Evolutionary conservation across 2,888 invertebrate species (phyloP).

Genomic region (Scaptomyza caliginosa): DNA sequence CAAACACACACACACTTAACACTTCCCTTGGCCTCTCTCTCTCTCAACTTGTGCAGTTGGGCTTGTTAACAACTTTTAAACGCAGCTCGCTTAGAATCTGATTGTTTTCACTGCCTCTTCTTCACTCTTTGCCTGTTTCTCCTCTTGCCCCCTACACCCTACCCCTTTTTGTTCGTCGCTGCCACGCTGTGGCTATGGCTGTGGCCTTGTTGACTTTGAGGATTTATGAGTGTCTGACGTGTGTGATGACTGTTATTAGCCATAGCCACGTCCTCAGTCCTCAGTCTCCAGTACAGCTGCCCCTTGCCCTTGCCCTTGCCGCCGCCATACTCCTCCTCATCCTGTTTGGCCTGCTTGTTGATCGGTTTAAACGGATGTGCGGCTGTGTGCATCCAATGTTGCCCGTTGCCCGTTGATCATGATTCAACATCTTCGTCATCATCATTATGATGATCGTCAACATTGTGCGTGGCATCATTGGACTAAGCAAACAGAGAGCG

Average conservation of each 20-base stretch:
- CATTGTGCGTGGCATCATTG: neutral
- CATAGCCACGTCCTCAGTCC: conserved; percentile 48
- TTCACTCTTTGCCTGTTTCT: neutral
- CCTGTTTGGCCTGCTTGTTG: conserved; percentile 4
- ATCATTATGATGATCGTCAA: conserved; percentile 4
- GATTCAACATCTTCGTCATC: neutral
- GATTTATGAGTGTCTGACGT: conserved; percentile 80
- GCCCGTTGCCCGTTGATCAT: neutral
- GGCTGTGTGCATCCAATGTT: conserved; percentile 32
- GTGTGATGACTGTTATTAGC: conserved; percentile 82
- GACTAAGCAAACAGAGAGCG: conserved; percentile 56
- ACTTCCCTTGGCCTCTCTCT: neutral
- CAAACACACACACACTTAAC: no score
- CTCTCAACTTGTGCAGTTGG: conserved; percentile 4
- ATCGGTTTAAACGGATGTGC: conserved; percentile 61
- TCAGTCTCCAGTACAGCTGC: neutral
- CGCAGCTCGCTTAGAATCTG: conserved; percentile 77
- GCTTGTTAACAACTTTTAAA: conserved; percentile 75
- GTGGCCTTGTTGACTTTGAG: conserved; percentile 74
- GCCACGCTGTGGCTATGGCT: no score
- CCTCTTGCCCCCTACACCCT: no score
- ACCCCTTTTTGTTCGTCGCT: no score
- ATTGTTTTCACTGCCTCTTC: conserved; percentile 34
- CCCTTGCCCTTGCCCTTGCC: neutral
- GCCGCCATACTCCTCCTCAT: neutral